Conservation (phyloP, 92 coral and sea anemone genomes). For the Umimayanthus chanpuru region DNA sequence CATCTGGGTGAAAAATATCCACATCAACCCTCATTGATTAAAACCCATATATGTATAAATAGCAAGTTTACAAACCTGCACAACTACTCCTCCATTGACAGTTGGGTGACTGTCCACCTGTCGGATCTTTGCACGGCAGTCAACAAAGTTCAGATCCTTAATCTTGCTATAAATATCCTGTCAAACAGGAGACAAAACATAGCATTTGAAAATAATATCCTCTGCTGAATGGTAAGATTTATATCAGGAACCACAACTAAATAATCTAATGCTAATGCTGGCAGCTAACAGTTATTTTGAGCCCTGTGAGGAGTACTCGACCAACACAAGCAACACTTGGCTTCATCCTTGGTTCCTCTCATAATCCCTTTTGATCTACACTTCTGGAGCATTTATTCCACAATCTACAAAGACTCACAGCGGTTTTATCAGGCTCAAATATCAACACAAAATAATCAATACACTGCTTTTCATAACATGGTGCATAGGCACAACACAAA, state of each 20-base stretch:
- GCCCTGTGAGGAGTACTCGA: background rate
- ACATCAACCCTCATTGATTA: too few relatives aligned
- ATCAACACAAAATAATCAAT: too few relatives aligned
- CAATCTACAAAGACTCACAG: background rate
- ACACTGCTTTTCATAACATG: background rate
- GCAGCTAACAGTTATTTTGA: too few relatives aligned
- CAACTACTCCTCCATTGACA: conserved; percentile 90
- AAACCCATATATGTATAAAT: too few relatives aligned
- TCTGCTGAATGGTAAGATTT: background rate
- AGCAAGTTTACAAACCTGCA: conserved; percentile 60
- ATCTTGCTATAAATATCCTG: conserved; percentile 90
- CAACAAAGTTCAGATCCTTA: conserved; percentile 86
- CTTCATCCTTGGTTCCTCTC: background rate
- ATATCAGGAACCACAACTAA: background rate
- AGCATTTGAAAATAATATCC: too few relatives aligned
- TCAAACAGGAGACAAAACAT: background rate
- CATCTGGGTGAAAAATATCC: too few relatives aligned
- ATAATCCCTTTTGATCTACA: background rate
- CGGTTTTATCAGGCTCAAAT: background rate
- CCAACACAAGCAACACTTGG: too few relatives aligned
- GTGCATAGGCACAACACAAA: background rate
- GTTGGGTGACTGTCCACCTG: conserved; percentile 99
- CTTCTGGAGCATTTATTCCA: background rate
- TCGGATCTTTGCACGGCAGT: conserved; percentile 94
- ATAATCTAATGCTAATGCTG: too few relatives aligned